Conservation (phyloP, 2,113 vertebrate genomes). For the Xenus cinereus region DNA sequence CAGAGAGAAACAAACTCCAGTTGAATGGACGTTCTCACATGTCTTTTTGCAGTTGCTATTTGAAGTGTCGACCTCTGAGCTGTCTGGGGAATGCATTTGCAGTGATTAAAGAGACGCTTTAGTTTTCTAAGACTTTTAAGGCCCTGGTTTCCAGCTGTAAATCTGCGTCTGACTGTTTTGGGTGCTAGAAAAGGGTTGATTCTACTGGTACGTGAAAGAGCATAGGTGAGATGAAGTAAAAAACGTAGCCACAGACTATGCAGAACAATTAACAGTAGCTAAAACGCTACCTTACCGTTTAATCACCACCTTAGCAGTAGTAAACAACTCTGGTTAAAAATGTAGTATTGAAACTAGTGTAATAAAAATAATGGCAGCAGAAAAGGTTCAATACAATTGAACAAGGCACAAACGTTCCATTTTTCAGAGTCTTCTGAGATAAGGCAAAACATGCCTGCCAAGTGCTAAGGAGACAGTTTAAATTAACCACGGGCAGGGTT, state of each 20-base stretch:
- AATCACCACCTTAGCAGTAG: conserved; percentile 91
- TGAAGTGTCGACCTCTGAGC: neutral
- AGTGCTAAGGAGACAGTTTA: conserved; percentile 49
- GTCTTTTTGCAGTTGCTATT: neutral
- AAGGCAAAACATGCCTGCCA: conserved; percentile 50
- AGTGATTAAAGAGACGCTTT: neutral
- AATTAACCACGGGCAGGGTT: conserved; percentile 65
- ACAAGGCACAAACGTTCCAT: conserved; percentile 85
- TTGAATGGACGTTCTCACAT: rapidly evolving
- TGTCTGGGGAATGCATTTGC: neutral
- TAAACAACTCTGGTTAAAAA: conserved; percentile 82
- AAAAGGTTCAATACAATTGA: conserved; percentile 81
- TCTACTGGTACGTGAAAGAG: conserved; percentile 17
- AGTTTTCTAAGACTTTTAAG: neutral
- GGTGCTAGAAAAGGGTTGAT: neutral
- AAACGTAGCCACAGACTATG: conserved; percentile 38
- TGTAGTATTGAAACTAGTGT: conserved; percentile 80
- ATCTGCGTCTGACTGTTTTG: neutral
- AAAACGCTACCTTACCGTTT: conserved; percentile 91
- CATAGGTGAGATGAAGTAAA: neutral
- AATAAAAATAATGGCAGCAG: conserved; percentile 87
- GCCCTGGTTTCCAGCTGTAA: neutral
- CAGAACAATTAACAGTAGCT: conserved; percentile 87
- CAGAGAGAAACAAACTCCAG: neutral
- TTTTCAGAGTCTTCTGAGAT: conserved; percentile 65